Evolutionary conservation across 2,888 invertebrate species (phyloP).

Genomic region (Eilema griseolum): DNA sequence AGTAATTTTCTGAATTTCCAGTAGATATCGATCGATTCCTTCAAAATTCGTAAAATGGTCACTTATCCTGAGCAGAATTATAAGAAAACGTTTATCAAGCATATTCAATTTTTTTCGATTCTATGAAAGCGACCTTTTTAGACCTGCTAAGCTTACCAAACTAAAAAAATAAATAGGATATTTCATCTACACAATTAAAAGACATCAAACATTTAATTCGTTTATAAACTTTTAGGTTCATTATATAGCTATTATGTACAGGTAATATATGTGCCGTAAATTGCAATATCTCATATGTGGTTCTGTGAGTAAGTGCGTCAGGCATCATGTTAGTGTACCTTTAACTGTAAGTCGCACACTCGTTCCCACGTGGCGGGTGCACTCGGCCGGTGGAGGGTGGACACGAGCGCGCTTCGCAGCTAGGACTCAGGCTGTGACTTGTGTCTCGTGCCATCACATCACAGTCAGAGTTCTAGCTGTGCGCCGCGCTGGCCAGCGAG

Average conservation of each 20-base stretch:
- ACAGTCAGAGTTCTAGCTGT: slow-evolving; percentile 98
- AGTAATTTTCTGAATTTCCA: too few relatives aligned
- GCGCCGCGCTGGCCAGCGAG: slow-evolving; percentile 76
- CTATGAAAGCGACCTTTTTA: too few relatives aligned
- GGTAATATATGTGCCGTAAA: slow-evolving; percentile 21
- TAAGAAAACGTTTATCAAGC: too few relatives aligned
- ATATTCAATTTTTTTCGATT: too few relatives aligned
- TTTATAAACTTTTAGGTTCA: slow-evolving; percentile 3
- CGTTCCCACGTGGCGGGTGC: slow-evolving; percentile 38
- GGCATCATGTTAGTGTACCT: slow-evolving; percentile 12
- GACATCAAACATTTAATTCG: background rate
- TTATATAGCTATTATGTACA: background rate
- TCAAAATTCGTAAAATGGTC: too few relatives aligned
- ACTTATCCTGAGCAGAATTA: too few relatives aligned
- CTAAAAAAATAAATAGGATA: background rate
- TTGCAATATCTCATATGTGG: slow-evolving; percentile 12
- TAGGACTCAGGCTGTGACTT: slow-evolving; percentile 94
- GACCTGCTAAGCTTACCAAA: too few relatives aligned
- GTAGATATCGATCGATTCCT: too few relatives aligned
- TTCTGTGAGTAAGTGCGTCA: background rate
- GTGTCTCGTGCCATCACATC: slow-evolving; percentile 92
- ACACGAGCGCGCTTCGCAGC: slow-evolving; percentile 73
- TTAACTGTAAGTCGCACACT: slow-evolving; percentile 13
- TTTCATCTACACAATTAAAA: background rate
- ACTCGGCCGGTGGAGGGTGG: slow-evolving; percentile 31